Conservation (phyloP, 37 sponge, comb jelly and placozoan genomes). For the Amphimedon queenslandica region DNA sequence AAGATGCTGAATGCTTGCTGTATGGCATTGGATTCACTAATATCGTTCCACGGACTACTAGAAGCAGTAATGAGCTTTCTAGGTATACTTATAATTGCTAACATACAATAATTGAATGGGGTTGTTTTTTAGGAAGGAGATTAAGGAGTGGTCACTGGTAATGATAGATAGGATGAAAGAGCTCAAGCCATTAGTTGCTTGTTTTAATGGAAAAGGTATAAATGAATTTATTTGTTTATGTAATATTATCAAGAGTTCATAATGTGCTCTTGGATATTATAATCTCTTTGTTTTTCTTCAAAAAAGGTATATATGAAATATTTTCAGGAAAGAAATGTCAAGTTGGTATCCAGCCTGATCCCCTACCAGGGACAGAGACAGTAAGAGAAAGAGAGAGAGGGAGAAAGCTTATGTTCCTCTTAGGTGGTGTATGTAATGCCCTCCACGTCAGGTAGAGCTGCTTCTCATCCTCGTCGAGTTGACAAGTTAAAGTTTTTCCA, state of each 20-base stretch:
- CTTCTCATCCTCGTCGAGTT: conserved; percentile 62
- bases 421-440: conserved; percentile 93
- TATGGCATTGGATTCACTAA: conserved; percentile 90
- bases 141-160: conserved; percentile 70
- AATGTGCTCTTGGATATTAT: not conserved
- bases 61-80: conserved; percentile 71
- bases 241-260: too few relatives aligned
- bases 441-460: conserved; percentile 80
- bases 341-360: conserved; percentile 60
- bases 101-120: too few relatives aligned
- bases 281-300: not conserved
- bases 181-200: conserved; percentile 73
- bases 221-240: not conserved
- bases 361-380: conserved; percentile 71
- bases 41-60: conserved; percentile 87
- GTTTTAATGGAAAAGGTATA: conserved; percentile 89
- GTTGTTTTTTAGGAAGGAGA: conserved; percentile 62
- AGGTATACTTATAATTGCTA: too few relatives aligned
- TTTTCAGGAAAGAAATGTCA: conserved; percentile 74
- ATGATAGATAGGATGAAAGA: conserved; percentile 79
- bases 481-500: conserved; percentile 87
- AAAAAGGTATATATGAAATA: conserved; percentile 74
- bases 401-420: too few relatives aligned
- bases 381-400: too few relatives aligned
- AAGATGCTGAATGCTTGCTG: conserved; percentile 75